Base-by-base conservation (phyloP, 2,113 vertebrate genomes). In the Megalops atlanticus region DNA sequence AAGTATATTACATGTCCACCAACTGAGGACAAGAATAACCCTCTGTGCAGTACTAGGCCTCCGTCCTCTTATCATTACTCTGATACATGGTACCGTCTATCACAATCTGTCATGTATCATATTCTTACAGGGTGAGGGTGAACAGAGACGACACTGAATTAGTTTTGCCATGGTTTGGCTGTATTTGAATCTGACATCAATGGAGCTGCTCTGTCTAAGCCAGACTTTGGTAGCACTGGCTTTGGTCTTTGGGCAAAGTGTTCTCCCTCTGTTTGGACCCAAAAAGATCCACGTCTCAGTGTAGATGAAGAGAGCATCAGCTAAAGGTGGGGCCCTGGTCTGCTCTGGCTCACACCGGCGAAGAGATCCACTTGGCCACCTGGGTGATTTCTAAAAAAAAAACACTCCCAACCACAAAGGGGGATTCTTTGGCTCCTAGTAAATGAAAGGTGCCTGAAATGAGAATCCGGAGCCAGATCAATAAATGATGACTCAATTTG, bases 401-500 rank as follows among this genome's bases (percentile, higher is more conserved):
- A 8, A 21, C 49, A 4, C 58, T 64, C 58, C 31, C 31, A 31
- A 31, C 1, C n/a, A 64, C 21, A n/a, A 24, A 64, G n/a, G n/a
- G 24, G 45, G 68, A 38, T 72, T 69, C 10, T 18, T 10, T 12
- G 43, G 27, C 45, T 73, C 21, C 33, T 27, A 35, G 33, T 40
- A 80, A 54, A 74, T 36, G 43, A 72, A 72, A 52, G 15, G 21
- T 6, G 18, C 33, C 14, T 74, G 40, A 47, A 45, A 74, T 68
- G 79, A 74, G 54, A 74, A 80, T 21, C 70, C 36, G 70, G 45
- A 54, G 79, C 24, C 14, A 45, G n/a, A 33, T 76, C 45, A 70
- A 83, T n/a, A 80, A 54, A 10, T 54, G 38, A 80, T 52, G 70
- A 80, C 69, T 73, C 43, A 40, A 27, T 47, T n/a, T 40, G 45